phyloP scores from a whole-genome alignment of 2,797 vertebrate genomes.

The Malurus leucopterus region DNA sequence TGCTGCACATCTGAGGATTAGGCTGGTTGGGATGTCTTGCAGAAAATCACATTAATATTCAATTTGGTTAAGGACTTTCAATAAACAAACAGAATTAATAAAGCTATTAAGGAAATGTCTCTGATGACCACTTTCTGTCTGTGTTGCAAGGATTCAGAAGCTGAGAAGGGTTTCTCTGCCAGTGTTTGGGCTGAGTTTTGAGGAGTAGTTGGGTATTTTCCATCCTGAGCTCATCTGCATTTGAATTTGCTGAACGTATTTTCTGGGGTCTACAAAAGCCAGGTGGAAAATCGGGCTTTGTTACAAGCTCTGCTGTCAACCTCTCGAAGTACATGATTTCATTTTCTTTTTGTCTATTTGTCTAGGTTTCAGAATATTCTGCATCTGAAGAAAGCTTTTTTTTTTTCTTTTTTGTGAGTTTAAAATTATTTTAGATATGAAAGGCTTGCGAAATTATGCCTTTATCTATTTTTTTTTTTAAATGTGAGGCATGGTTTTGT shows the following conservation, averaged over 20 bases:
- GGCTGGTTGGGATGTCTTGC: slow-evolving; percentile 36
- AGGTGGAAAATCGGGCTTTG: not conserved
- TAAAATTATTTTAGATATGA: not conserved
- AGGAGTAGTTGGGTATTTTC: not conserved
- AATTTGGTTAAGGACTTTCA: slow-evolving; percentile 28
- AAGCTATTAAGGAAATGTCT: slow-evolving; percentile 48
- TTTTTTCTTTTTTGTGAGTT: not conserved
- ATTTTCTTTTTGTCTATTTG: not conserved
- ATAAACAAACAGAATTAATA: slow-evolving; percentile 54
- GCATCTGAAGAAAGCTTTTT: not conserved
- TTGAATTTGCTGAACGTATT: not conserved
- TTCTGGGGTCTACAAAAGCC: not conserved
- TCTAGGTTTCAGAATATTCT: not conserved
- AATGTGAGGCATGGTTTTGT: not conserved
- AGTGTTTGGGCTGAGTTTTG: not conserved
- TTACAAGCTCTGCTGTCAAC: not conserved
- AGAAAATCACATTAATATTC: slow-evolving; percentile 62
- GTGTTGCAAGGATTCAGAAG: not conserved
- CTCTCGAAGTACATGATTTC: not conserved
- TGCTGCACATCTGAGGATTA: slow-evolving; percentile 43
- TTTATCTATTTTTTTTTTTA: not conserved
- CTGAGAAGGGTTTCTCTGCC: not conserved
- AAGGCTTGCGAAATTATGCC: not conserved
- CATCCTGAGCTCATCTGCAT: not conserved
- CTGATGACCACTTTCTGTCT: slow-evolving; percentile 24